Evolutionary conservation across 2,797 vertebrate genomes (phyloP), one percentile per base, ranked within the genome.

Genomic region (Sphenopsis melanotis): DNA sequence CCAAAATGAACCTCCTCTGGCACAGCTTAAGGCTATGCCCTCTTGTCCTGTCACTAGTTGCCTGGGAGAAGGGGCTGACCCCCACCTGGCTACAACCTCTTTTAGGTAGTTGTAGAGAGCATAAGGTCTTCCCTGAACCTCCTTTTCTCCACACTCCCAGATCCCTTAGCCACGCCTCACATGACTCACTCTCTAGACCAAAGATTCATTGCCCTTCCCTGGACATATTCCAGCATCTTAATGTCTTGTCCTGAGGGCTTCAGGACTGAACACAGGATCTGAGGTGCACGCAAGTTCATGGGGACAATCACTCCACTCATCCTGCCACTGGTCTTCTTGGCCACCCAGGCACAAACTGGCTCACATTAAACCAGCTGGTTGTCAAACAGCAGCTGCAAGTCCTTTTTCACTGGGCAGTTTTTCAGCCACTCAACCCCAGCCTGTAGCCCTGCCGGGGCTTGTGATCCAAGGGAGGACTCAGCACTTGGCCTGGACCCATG

Each of bases 391-490:
- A 55, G 9, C 41, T 23, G 5, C 32, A 82, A 22, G 27, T 56
- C 27, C 32, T 42, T 61, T 89, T n/a, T 5, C 29, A 47, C 41
- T n/a, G 49, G 14, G 19, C 29, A 61, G 19, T 17, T 56, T 56
- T 42, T 52, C 56, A 89, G 49, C 9, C 27, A 49, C 41, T 69
- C 47, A 49, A 4, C 15, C 11, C 11, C 32, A 76, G 23, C 27
- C 47, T 12, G 9, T 17, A 36, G 41, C 1, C 0, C 15, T 63
- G 19, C 15, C 0, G 1, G 41, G 7, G 5, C 2, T 42, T 55
- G 47, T 49, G 23, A 61, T 47, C 36, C 42, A 75, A 55, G 12
- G 36, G 39, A 47, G 15, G 30, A 37, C 23, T 11, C 19, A 36
- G 13, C 9, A 42, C 11, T 21, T 30, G 32, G 17, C n/a, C 17